phyloP scores from a whole-genome alignment of 2,113 vertebrate genomes.

The Cichladusa arquata region DNA sequence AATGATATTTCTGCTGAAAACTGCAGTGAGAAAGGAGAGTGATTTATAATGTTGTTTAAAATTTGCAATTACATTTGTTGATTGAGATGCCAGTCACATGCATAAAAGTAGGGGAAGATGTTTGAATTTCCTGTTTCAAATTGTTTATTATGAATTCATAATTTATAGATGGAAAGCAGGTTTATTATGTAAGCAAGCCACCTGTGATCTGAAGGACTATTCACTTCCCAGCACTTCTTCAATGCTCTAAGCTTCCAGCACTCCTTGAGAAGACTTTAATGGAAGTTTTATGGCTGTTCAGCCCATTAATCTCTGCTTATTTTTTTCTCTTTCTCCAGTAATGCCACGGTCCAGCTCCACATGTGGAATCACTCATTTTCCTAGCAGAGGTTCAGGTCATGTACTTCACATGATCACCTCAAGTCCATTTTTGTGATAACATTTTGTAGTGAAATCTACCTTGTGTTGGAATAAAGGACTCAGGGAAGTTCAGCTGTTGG shows the following conservation, averaged over 20 bases:
- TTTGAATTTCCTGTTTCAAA: not conserved
- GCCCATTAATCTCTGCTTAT: not conserved
- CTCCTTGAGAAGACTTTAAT: conserved; percentile 20
- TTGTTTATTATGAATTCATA: not conserved
- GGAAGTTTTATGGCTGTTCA: conserved; percentile 13
- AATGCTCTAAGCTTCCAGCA: not conserved
- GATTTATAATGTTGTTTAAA: conserved; percentile 27
- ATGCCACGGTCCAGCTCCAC: not conserved
- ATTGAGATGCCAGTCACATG: not conserved
- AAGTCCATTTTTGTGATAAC: not conserved
- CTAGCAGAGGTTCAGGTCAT: not conserved
- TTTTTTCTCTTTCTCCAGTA: not conserved
- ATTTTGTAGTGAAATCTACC: not conserved
- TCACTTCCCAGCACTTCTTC: not conserved
- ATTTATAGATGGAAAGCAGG: not conserved
- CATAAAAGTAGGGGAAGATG: not conserved
- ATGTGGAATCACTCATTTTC: not conserved
- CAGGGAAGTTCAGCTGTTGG: not conserved
- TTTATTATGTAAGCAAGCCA: not conserved
- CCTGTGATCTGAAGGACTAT: not conserved
- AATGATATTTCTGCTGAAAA: not conserved
- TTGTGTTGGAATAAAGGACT: not conserved
- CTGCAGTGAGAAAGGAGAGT: not conserved
- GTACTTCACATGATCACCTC: not conserved
- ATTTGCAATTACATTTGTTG: conserved; percentile 40